Conservation (phyloP, 2,888 invertebrate species). For the Tinea pellionella region DNA sequence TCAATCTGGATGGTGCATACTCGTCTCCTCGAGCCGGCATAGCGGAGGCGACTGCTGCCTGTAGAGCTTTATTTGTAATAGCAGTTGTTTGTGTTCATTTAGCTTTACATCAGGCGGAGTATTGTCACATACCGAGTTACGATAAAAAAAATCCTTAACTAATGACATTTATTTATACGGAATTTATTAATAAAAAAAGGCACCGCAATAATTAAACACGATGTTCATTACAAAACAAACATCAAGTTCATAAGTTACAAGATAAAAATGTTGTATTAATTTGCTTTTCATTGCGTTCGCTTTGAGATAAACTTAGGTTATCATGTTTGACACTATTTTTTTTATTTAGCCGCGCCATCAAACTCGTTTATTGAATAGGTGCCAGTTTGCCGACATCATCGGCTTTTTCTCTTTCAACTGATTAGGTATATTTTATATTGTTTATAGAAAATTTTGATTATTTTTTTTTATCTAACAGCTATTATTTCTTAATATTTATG, state of each 20-base stretch:
- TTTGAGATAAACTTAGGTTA: not conserved
- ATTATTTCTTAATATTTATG: not conserved
- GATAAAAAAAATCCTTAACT: too few relatives aligned
- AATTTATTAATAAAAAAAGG: too few relatives aligned
- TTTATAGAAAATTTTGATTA: not conserved
- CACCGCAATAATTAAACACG: too few relatives aligned
- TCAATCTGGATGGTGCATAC: too few relatives aligned
- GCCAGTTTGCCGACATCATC: not conserved
- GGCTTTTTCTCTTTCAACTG: not conserved
- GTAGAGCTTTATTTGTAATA: too few relatives aligned
- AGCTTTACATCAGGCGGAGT: too few relatives aligned
- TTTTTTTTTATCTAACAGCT: not conserved
- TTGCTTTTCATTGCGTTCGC: not conserved
- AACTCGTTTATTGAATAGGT: not conserved
- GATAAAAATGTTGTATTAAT: constrained; percentile 7
- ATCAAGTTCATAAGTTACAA: not conserved
- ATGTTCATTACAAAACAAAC: not conserved
- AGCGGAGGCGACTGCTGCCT: too few relatives aligned
- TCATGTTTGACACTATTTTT: not conserved
- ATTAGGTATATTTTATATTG: not conserved
- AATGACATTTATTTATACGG: too few relatives aligned
- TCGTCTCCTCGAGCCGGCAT: too few relatives aligned
- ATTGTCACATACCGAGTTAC: too few relatives aligned
- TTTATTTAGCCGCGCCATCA: not conserved
- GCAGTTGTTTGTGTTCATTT: too few relatives aligned